phyloP scores from a whole-genome alignment of 2,888 invertebrate species.

The Acanthopleura granulata region DNA sequence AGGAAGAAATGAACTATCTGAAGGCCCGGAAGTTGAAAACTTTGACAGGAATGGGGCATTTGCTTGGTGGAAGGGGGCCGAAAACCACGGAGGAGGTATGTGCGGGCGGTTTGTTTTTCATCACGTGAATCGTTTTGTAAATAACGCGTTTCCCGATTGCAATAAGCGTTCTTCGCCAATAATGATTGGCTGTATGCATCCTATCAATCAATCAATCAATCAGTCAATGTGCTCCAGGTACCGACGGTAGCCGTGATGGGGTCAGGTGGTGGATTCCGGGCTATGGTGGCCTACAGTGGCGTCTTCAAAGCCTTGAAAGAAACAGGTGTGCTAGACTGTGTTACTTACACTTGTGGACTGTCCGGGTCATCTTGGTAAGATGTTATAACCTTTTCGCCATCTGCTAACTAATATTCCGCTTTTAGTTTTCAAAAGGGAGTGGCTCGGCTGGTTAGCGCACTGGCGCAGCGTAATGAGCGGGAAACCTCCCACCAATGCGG shows the following conservation, averaged over 20 bases:
- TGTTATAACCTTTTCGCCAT: too few species aligned
- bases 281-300: slow-evolving; percentile 69
- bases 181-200: too few species aligned
- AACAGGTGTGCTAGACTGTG: slow-evolving; percentile 67
- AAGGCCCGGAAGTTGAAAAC: slow-evolving; percentile 55
- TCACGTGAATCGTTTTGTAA: too few species aligned
- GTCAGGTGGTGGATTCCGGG: slow-evolving; percentile 72
- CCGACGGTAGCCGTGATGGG: slow-evolving; percentile 70
- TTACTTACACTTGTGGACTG: slow-evolving; percentile 68
- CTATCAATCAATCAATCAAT: too few species aligned
- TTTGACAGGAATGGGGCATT: slow-evolving; percentile 55
- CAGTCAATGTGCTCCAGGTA: slow-evolving; percentile 48
- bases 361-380: slow-evolving; percentile 71
- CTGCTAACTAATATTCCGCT: too few species aligned
- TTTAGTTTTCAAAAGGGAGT: too few species aligned
- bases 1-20: slow-evolving; percentile 69
- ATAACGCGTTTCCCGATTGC: too few species aligned
- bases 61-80: slow-evolving; percentile 64
- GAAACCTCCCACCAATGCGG: too few species aligned
- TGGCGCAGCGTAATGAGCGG: too few species aligned
- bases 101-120: too few species aligned
- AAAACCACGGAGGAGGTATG: slow-evolving; percentile 57
- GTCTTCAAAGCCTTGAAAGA: slow-evolving; percentile 69
- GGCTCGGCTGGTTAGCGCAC: too few species aligned
- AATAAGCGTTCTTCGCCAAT: too few species aligned